Evolutionary conservation across 2,113 vertebrate species (phyloP).

Genomic region (Dendrocopos noguchii): DNA sequence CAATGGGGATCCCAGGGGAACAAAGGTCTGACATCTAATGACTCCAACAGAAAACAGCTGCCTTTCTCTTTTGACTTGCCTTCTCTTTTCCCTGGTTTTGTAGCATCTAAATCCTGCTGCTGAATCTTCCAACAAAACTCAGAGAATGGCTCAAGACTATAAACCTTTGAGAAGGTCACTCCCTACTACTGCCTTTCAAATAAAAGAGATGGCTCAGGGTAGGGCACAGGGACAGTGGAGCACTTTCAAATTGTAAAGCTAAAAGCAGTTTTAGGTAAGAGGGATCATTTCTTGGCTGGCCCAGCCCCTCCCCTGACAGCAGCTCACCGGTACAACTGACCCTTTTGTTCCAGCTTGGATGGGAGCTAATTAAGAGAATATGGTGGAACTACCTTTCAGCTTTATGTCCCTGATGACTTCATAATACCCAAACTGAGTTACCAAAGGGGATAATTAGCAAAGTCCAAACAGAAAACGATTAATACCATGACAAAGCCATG

Average conservation of each 20-base stretch:
- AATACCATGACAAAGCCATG: conserved; percentile 66
- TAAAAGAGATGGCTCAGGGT: not conserved
- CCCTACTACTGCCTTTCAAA: not conserved
- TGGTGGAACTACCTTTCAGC: conserved; percentile 34
- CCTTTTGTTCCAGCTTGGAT: not conserved
- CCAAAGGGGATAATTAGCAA: conserved; percentile 75
- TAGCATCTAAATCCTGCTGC: too few relatives aligned
- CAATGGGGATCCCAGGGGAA: not conserved
- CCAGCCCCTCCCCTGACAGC: not conserved
- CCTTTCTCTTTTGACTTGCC: not conserved
- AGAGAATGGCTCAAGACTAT: not conserved
- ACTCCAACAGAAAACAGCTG: not conserved
- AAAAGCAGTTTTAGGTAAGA: not conserved
- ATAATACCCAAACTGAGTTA: conserved; percentile 47
- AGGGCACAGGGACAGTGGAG: not conserved
- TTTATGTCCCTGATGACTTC: conserved; percentile 29
- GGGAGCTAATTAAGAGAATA: conserved; percentile 60
- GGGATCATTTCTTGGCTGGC: not conserved
- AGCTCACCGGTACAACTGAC: conserved; percentile 6
- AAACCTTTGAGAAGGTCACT: not conserved
- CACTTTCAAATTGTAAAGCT: not conserved
- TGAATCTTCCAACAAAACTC: not conserved
- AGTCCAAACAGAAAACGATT: conserved; percentile 75
- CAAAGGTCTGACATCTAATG: not conserved
- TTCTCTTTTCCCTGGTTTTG: not conserved